phyloP scores from a whole-genome alignment of 2,113 vertebrate species.

The Mohoua ochrocephala region DNA sequence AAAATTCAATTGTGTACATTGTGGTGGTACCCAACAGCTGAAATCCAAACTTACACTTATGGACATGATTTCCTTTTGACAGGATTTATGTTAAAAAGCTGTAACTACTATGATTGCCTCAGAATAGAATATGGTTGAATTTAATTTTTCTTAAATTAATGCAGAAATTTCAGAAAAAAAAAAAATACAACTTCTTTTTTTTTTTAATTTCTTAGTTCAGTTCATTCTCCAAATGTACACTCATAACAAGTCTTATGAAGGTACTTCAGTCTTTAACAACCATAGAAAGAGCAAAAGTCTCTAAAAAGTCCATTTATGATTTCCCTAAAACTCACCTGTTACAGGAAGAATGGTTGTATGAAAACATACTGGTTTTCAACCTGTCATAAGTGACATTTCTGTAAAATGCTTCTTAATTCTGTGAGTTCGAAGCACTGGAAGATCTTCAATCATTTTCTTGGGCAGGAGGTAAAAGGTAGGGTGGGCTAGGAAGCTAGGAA shows the following conservation, averaged over 20 bases:
- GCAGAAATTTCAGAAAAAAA: accelerated
- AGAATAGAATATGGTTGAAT: background rate
- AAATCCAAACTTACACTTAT: background rate
- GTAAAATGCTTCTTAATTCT: background rate
- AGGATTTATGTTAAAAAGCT: background rate
- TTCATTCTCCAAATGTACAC: background rate
- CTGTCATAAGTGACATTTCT: background rate
- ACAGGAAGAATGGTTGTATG: background rate
- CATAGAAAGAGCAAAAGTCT: background rate
- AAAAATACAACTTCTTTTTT: accelerated
- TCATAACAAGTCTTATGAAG: background rate
- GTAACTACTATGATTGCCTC: background rate
- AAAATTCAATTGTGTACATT: background rate
- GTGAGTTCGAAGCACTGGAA: background rate
- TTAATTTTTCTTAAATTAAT: background rate
- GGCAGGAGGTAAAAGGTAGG: accelerated
- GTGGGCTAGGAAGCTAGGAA: background rate
- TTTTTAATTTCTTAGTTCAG: background rate
- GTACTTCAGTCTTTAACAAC: background rate
- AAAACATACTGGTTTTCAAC: background rate
- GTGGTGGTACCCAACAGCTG: background rate
- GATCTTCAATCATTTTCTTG: background rate
- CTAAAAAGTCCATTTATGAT: background rate
- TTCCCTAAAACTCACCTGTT: background rate
- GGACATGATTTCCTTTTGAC: background rate